phyloP scores from a whole-genome alignment of 2,888 invertebrate genomes.

The Caenorhabditis sp. region DNA sequence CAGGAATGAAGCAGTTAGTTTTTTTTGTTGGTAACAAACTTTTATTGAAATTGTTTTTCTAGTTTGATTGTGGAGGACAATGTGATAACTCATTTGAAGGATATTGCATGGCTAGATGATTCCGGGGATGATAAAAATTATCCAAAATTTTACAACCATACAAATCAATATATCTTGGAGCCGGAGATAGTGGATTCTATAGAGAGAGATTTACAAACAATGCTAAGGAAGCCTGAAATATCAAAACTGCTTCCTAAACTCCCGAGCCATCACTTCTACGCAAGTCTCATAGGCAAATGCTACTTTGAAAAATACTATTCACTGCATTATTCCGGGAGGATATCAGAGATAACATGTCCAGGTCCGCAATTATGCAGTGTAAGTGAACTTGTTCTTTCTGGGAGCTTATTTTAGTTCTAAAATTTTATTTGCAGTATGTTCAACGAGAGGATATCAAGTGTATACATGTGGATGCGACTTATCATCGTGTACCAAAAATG shows the following conservation, averaged over 20 bases:
- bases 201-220: conserved; percentile 15
- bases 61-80: conserved; percentile 12
- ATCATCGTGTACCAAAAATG: neutral
- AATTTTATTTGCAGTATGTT: neutral
- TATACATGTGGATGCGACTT: conserved; percentile 11
- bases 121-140: neutral
- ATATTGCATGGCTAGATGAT: neutral
- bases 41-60: no score
- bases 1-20: conserved; percentile 23
- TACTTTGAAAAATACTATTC: conserved; percentile 10
- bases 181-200: neutral
- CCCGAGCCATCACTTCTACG: conserved; percentile 18
- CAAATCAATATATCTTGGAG: neutral
- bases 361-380: conserved; percentile 13
- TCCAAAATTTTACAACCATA: neutral
- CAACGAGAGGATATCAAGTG: conserved; percentile 11
- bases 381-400: no score
- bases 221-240: conserved; percentile 19
- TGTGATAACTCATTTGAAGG: conserved; percentile 14
- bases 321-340: conserved; percentile 36
- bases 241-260: conserved; percentile 13
- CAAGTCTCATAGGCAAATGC: conserved; percentile 26
- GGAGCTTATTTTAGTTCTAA: neutral
- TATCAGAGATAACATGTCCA: conserved; percentile 26
- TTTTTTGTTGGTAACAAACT: no score